phyloP scores from a whole-genome alignment of 2,797 vertebrate genomes.

The Erpetoichthys calabaricus region DNA sequence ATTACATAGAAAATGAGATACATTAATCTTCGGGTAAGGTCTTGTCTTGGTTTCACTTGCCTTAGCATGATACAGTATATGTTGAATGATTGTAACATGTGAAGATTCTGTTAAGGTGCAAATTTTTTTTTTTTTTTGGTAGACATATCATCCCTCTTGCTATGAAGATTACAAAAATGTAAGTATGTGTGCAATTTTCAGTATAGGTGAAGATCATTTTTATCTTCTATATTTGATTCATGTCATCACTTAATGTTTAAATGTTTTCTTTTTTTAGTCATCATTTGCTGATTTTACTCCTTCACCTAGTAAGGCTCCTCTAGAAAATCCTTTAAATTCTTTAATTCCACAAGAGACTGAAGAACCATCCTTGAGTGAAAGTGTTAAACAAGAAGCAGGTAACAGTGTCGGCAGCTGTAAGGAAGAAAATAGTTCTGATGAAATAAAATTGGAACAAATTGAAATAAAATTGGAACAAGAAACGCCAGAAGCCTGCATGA shows the following conservation, averaged over 20 bases:
- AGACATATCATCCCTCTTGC: constrained; percentile 96
- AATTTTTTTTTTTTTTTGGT: constrained; percentile 7
- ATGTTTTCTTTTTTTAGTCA: constrained; percentile 40
- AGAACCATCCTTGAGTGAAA: constrained; percentile 47
- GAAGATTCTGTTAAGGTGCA: background rate
- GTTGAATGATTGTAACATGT: background rate
- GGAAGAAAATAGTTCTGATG: constrained; percentile 49
- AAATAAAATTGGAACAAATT: constrained; percentile 56
- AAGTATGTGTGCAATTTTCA: constrained; percentile 39
- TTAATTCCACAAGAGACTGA: constrained; percentile 68
- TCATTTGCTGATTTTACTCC: constrained; percentile 78
- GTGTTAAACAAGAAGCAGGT: constrained; percentile 68
- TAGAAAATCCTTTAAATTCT: constrained; percentile 76
- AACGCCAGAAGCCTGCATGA: constrained; percentile 25
- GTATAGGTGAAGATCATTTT: background rate
- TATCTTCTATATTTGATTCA: constrained; percentile 2
- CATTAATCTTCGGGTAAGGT: no score
- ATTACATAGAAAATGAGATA: no score
- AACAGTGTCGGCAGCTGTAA: constrained; percentile 38
- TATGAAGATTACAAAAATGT: constrained; percentile 96
- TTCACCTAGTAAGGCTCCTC: constrained; percentile 77
- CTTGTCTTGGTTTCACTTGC: background rate
- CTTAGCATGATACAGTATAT: background rate
- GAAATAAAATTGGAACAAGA: constrained; percentile 42
- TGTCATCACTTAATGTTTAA: constrained; percentile 16